Conservation (phyloP, 2,797 vertebrate species). For the Leptatherina wallacei region DNA sequence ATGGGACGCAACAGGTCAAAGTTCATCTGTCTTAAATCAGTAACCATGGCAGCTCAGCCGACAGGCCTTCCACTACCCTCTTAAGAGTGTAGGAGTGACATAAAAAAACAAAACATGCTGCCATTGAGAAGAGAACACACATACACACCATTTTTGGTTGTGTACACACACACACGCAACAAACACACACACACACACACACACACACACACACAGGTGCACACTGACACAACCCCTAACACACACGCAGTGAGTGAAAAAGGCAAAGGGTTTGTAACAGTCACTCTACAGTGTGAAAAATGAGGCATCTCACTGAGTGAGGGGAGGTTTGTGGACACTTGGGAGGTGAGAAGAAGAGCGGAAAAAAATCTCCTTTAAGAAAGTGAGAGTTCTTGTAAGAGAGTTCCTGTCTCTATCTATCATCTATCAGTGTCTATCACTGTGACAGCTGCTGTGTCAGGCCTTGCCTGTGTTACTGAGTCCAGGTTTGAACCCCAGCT, state of each 20-base stretch:
- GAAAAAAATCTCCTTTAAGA: slow-evolving; percentile 81
- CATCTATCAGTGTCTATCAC: slow-evolving; percentile 81
- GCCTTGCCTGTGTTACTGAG: slow-evolving; percentile 79
- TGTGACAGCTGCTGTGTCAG: slow-evolving; percentile 82
- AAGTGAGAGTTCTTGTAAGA: slow-evolving; percentile 81
- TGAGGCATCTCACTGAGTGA: slow-evolving; percentile 91
- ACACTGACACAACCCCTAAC: slow-evolving; percentile 75
- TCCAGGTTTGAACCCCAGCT: slow-evolving; percentile 77
- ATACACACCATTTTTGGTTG: slow-evolving; percentile 42
- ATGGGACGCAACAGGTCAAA: slow-evolving; percentile 78
- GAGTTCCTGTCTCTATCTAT: slow-evolving; percentile 82
- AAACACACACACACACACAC: slow-evolving; percentile 43
- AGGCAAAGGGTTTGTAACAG: slow-evolving; percentile 97
- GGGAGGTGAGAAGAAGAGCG: slow-evolving; percentile 85
- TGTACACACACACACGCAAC: slow-evolving; percentile 30
- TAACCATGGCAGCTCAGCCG: slow-evolving; percentile 80
- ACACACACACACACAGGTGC: slow-evolving; percentile 55
- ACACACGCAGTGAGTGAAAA: slow-evolving; percentile 82
- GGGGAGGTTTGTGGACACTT: slow-evolving; percentile 95
- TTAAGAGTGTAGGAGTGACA: slow-evolving; percentile 79
- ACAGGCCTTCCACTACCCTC: slow-evolving; percentile 76
- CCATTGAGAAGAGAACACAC: slow-evolving; percentile 72
- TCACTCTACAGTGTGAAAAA: slow-evolving; percentile 97
- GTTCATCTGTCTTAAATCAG: slow-evolving; percentile 77
- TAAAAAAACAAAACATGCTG: slow-evolving; percentile 74